These are phyloP conservation scores for Setipinna tenuifilis DNA, from an alignment of 2,797 vertebrate species.

Conservation along the genomic window DNA sequence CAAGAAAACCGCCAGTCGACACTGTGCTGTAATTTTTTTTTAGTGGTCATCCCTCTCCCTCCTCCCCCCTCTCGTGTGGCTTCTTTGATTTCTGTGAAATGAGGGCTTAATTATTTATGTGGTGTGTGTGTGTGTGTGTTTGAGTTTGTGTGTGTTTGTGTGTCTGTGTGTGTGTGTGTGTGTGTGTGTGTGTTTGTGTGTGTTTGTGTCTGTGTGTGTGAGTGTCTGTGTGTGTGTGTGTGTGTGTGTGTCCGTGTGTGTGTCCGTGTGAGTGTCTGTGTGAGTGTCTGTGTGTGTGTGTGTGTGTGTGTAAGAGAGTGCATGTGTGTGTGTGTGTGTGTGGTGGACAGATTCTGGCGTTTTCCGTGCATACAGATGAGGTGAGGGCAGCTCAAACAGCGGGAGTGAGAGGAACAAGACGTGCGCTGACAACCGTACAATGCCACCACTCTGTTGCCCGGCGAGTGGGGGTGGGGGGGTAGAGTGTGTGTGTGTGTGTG, in stretches of 20 bases:
- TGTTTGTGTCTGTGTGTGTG: too few species aligned
- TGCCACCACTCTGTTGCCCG: neutral
- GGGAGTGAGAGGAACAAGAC: neutral
- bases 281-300: too few species aligned
- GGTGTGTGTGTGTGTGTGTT: neutral
- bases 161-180: too few species aligned
- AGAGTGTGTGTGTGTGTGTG: too few species aligned
- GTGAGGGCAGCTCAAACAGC: neutral
- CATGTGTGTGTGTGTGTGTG: too few species aligned
- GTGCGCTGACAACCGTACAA: neutral
- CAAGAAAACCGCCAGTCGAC: conserved; percentile 60
- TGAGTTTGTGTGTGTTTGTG: too few species aligned
- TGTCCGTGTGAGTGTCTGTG: too few species aligned
- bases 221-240: neutral
- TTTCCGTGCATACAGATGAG: conserved; percentile 20
- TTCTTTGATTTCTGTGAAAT: neutral
- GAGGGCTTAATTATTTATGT: neutral
- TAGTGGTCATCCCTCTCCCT: neutral
- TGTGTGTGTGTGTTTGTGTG: neutral
- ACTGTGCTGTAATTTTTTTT: neutral
- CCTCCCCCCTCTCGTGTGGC: too few species aligned
- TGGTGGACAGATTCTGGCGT: neutral
- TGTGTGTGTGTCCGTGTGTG: neutral
- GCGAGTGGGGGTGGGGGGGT: neutral
- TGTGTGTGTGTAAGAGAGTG: too few species aligned